These are phyloP conservation scores for Zaprionus davidi DNA, from an alignment of 1,140 invertebrate genomes.

Conservation along the genomic window DNA sequence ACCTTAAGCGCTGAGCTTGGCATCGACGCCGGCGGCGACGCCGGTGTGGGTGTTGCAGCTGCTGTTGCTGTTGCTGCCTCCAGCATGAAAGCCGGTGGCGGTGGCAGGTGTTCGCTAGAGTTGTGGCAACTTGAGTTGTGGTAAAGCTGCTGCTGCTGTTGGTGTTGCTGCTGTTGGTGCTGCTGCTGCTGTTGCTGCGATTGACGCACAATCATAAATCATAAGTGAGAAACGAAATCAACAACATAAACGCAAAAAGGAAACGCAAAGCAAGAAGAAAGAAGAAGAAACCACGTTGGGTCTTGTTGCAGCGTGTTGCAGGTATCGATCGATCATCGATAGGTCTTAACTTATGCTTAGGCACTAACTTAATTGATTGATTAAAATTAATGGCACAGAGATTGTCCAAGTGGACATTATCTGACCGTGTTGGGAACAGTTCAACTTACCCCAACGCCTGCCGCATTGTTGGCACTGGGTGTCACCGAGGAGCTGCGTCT, in stretches of 20 bases:
- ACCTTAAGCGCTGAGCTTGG: slow-evolving; percentile 87
- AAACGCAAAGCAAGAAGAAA: slow-evolving; percentile 24
- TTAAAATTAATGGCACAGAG: neutral
- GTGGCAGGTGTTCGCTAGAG: slow-evolving; percentile 89
- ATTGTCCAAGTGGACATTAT: neutral
- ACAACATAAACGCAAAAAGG: slow-evolving; percentile 51
- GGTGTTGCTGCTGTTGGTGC: slow-evolving; percentile 31
- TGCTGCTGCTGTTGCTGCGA: slow-evolving; percentile 32
- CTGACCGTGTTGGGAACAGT: neutral
- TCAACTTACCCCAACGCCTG: slow-evolving; percentile 71
- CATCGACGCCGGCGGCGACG: slow-evolving; percentile 55
- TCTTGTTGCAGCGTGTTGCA: slow-evolving; percentile 29
- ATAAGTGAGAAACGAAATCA: slow-evolving; percentile 59
- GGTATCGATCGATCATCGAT: slow-evolving; percentile 9
- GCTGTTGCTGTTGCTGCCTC: slow-evolving; percentile 82
- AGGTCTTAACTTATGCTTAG: slow-evolving; percentile 41
- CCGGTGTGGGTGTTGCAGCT: slow-evolving; percentile 23
- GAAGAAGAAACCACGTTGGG: slow-evolving; percentile 15
- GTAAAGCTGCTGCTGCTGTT: slow-evolving; percentile 41
- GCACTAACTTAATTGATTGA: slow-evolving; percentile 46
- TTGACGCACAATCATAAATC: slow-evolving; percentile 56
- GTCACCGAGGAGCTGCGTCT: slow-evolving; percentile 93
- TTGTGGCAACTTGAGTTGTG: slow-evolving; percentile 51
- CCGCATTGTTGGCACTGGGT: slow-evolving; percentile 68
- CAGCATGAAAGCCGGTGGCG: slow-evolving; percentile 92